Evolutionary conservation across 2,888 invertebrate genomes (phyloP), one percentile per base, ranked within the genome.

Genomic region (Anthoptus insignis): DNA sequence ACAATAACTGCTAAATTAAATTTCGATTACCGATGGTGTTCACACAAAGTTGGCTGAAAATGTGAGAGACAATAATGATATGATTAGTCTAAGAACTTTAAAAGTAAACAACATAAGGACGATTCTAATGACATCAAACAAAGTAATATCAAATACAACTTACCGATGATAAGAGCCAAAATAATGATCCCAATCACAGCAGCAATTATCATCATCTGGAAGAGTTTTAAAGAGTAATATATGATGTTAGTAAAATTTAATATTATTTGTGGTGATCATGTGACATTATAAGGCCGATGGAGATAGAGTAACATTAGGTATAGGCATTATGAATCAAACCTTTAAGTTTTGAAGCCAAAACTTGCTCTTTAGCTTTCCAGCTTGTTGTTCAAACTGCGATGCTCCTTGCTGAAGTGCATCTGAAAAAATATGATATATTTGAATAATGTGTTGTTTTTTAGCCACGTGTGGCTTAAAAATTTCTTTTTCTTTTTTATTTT

Each of bases 281-380:
- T n/a, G n/a, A n/a, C n/a, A n/a, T n/a, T n/a, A n/a, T n/a, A n/a
- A n/a, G n/a, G n/a, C n/a, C n/a, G n/a, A n/a, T n/a, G n/a, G n/a
- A n/a, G n/a, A n/a, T n/a, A n/a, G n/a, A n/a, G n/a, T n/a, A n/a
- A n/a, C n/a, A n/a, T n/a, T n/a, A n/a, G n/a, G n/a, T n/a, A n/a
- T n/a, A n/a, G n/a, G n/a, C n/a, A 27, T 5, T 27, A 39, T 42
- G 11, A 52, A 39, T 9, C 57, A 49, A 86, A 96, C 96, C 96
- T 99, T 99, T 88, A 99, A 94, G 93, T 99, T 99, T 93, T 99
- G 98, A 96, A 98, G 97, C 99, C 99, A 99, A 88, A 98, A 99
- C 94, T 99, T 99, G 91, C 98, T 95, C 94, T 99, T 99, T 88
- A 99, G 94, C 94, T 99, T 99, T 69, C 99, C 99, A 73, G 99